Evolutionary conservation across 1,140 invertebrate species (phyloP).

Genomic region (Pseudomyrmex cubaensis): DNA sequence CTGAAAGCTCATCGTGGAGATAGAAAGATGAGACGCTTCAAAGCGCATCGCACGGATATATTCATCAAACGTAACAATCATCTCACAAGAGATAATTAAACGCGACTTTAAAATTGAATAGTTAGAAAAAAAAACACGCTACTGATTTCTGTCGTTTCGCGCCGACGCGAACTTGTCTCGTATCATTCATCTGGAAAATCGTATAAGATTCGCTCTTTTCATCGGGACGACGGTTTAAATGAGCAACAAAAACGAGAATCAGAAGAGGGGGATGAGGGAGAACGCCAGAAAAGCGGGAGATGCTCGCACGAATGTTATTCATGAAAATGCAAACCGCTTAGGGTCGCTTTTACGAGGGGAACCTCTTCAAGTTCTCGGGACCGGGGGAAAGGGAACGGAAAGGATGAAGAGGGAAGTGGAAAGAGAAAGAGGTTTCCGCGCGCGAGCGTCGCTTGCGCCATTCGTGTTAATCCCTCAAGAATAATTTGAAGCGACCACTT

Average conservation of each 20-base stretch:
- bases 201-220: background rate
- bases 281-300: conserved; percentile 13
- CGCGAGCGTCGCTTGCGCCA: background rate
- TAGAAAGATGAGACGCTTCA: conserved; percentile 13
- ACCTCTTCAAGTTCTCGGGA: conserved; percentile 5
- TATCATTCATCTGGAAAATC: background rate
- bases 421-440: background rate
- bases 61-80: background rate
- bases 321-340: conserved; percentile 57
- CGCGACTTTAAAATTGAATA: background rate
- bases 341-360: conserved; percentile 32
- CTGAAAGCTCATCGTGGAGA: background rate
- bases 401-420: background rate
- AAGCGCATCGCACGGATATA: conserved; percentile 17
- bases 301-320: conserved; percentile 45
- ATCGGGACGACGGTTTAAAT: background rate
- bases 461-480: conserved; percentile 33
- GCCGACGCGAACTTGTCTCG: background rate
- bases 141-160: background rate
- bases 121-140: too few species aligned
- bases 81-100: background rate
- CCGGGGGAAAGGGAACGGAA: background rate
- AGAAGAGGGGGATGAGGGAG: background rate
- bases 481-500: conserved; percentile 61
- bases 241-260: conserved; percentile 37